These are phyloP conservation scores for Caenorhabditis virilis DNA, from an alignment of 2,888 invertebrate genomes.

Conservation along the genomic window DNA sequence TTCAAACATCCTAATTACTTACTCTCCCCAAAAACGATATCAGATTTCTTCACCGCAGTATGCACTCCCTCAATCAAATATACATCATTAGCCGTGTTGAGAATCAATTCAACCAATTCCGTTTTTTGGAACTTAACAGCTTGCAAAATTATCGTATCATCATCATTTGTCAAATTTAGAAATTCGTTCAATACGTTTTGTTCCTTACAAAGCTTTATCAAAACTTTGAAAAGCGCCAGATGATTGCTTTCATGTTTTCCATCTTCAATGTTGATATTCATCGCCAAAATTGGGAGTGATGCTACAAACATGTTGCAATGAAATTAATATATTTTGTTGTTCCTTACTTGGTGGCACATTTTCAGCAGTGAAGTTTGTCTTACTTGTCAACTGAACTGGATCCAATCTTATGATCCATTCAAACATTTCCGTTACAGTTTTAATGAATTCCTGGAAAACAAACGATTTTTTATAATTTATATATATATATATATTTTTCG, in stretches of 20 bases:
- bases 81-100: slow-evolving; percentile 16
- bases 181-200: slow-evolving; percentile 18
- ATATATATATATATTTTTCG: too few relatives aligned
- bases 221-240: slow-evolving; percentile 28
- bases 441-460: slow-evolving; percentile 21
- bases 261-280: slow-evolving; percentile 21
- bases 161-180: slow-evolving; percentile 14
- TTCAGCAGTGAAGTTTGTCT: slow-evolving; percentile 1
- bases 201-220: slow-evolving; percentile 21
- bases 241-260: slow-evolving; percentile 19
- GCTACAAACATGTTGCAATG: not conserved
- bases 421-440: slow-evolving; percentile 28
- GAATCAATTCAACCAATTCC: slow-evolving; percentile 15
- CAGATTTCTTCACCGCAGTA: slow-evolving; percentile 19
- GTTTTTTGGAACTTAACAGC: slow-evolving; percentile 14
- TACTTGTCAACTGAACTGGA: slow-evolving; percentile 19
- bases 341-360: not conserved
- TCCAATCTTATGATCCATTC: slow-evolving; percentile 28
- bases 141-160: slow-evolving; percentile 9
- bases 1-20: not conserved
- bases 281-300: slow-evolving; percentile 16
- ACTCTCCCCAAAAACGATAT: slow-evolving; percentile 2
- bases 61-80: slow-evolving; percentile 32
- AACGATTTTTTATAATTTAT: too few relatives aligned
- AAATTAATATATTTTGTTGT: too few relatives aligned